Evolutionary conservation across 2,888 invertebrate genomes (phyloP).

Genomic region (Theretra japonica): DNA sequence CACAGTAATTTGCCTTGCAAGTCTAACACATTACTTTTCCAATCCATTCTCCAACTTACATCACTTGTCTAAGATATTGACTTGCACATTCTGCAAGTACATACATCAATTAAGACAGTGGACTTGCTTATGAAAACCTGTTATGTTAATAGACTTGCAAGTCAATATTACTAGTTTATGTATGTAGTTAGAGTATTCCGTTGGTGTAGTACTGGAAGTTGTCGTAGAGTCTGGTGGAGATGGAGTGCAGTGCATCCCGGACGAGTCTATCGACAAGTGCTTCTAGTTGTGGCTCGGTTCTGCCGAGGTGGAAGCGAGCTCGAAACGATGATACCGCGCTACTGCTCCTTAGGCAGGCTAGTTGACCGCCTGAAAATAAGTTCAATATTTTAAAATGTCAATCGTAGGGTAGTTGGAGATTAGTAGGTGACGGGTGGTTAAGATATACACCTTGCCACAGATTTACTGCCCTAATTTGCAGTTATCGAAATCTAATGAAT

Average conservation of each 20-base stretch:
- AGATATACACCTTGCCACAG: no score
- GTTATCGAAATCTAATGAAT: no score
- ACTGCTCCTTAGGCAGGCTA: slow-evolving; percentile 98
- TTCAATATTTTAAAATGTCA: no score
- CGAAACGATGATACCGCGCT: slow-evolving; percentile 96
- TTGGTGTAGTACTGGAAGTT: slow-evolving; percentile 99
- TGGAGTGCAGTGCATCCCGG: slow-evolving; percentile 96
- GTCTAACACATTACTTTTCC: no score
- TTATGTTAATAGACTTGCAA: no score
- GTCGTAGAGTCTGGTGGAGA: slow-evolving; percentile 99
- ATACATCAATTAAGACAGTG: no score
- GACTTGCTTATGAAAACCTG: not conserved
- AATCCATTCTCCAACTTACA: no score
- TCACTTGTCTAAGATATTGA: not conserved
- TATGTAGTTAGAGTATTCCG: slow-evolving; percentile 89
- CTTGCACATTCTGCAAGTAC: no score
- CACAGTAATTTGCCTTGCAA: no score
- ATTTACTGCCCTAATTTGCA: no score
- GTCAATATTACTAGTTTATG: not conserved
- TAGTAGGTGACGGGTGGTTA: no score
- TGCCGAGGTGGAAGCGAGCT: slow-evolving; percentile 96
- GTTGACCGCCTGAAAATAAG: slow-evolving; percentile 90
- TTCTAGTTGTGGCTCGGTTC: slow-evolving; percentile 98
- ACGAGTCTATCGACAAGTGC: slow-evolving; percentile 96
- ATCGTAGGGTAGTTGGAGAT: no score